Evolutionary conservation across 2,113 vertebrate species (phyloP).

Genomic region (Pungitius pungitius): DNA sequence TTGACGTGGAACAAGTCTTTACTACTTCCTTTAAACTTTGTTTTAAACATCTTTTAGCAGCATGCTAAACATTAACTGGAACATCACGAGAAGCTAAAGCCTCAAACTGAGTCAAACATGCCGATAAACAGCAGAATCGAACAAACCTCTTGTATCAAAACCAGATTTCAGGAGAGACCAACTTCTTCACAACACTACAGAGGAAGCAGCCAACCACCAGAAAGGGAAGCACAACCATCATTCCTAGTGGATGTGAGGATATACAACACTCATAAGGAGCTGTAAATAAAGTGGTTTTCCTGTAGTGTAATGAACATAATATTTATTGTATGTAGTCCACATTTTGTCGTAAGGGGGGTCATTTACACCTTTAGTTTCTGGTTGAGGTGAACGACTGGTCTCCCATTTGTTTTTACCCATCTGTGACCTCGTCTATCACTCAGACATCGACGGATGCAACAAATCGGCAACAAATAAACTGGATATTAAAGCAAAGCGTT

Average conservation of each 20-base stretch:
- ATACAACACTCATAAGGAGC: background rate
- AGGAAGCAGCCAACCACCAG: slow-evolving; percentile 29
- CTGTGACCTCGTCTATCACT: slow-evolving; percentile 11
- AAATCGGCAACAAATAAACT: slow-evolving; percentile 30
- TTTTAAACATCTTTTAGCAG: slow-evolving; percentile 61
- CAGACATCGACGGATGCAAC: slow-evolving; percentile 43
- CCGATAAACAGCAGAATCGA: slow-evolving; percentile 44
- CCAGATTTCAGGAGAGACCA: background rate
- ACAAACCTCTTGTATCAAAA: slow-evolving; percentile 9
- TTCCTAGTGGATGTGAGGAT: background rate
- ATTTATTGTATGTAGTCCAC: background rate
- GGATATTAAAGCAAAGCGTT: slow-evolving; percentile 37
- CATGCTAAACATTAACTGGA: slow-evolving; percentile 71
- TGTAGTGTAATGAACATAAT: background rate
- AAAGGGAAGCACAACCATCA: slow-evolving; percentile 17
- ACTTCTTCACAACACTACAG: slow-evolving; percentile 19
- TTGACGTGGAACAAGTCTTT: slow-evolving; percentile 47
- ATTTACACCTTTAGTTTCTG: background rate
- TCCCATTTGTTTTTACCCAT: slow-evolving; percentile 2
- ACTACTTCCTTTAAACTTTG: slow-evolving; percentile 5
- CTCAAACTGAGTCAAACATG: slow-evolving; percentile 63
- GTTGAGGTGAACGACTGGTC: slow-evolving; percentile 10
- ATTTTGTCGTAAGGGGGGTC: background rate
- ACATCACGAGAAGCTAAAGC: slow-evolving; percentile 65
- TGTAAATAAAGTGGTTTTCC: too few species aligned